Evolutionary conservation across 37 sponge, comb jelly and placozoan species (phyloP).

Genomic region (Spongilla lacustris): DNA sequence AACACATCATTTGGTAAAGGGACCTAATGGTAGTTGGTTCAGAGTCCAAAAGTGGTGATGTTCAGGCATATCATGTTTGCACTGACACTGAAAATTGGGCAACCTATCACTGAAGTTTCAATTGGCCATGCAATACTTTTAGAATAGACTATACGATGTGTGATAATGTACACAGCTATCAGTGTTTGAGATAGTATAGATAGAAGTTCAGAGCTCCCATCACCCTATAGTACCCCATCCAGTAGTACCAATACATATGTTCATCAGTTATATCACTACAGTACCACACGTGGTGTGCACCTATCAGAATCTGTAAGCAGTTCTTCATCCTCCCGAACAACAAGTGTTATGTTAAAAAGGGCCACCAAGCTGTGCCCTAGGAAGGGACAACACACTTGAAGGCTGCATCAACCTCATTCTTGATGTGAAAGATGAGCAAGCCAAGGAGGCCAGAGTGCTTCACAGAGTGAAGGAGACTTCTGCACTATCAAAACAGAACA

Average conservation of each 20-base stretch:
- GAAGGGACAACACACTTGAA: constrained; percentile 46
- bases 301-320: constrained; percentile 64
- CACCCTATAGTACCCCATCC: constrained; percentile 14
- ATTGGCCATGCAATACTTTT: too few species aligned
- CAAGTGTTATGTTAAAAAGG: constrained; percentile 12
- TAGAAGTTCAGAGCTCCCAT: constrained; percentile 73
- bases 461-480: constrained; percentile 24
- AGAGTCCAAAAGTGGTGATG: too few species aligned
- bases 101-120: too few species aligned
- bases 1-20: too few species aligned
- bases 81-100: too few species aligned
- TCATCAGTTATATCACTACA: too few species aligned
- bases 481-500: not conserved
- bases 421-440: constrained; percentile 57
- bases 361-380: constrained; percentile 39
- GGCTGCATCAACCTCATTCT: constrained; percentile 68
- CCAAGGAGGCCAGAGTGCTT: constrained; percentile 67
- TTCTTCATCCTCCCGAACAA: constrained; percentile 21
- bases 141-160: too few species aligned
- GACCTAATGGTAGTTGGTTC: too few species aligned
- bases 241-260: not conserved
- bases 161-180: too few species aligned
- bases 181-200: too few species aligned
- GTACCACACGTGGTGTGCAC: not conserved
- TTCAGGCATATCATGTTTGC: too few species aligned